Base-by-base conservation (phyloP, 1,140 invertebrate species). In the Hycleus phaleratus region DNA sequence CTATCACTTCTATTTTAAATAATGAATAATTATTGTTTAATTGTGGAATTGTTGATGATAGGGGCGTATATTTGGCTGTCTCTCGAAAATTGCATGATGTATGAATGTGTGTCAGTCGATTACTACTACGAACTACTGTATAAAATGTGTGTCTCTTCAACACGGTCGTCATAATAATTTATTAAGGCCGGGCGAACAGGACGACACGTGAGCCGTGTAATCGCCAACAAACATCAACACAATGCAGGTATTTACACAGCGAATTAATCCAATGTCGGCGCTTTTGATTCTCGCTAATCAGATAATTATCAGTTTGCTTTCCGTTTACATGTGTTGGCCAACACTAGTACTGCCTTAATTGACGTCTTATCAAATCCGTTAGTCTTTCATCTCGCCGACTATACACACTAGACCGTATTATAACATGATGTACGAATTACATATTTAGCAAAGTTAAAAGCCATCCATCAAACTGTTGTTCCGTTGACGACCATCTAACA, bases 291-390 rank as follows among this genome's bases (percentile, higher is more conserved):
- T 49, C 48, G 51, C 59, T 67, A 67, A 67, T 67, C 65, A 64
- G 62, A 67, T 67, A 65, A 67, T 67, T 67, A 67, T 65, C 63
- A 65, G 65, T 61, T 67, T 64, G 62, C 60, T 59, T 64, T 67
- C 62, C 43, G 47, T n/a, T 57, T 59, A 65, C 58, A 65, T 62
- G 58, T 65, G 58, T 65, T 62, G 58, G 55, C 52, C 60, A 65
- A 62, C 60, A 62, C 58, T 62, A 58, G 45, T 47, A 40, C 44
- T 58, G 61, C 56, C 55, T 60, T 65, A 65, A 65, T 62, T 59
- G 63, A 62, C 56, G 60, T 60, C 60, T 65, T 65, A 65, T 62
- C 63, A 62, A 62, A 56, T 57, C 47, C 38, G 55, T 54, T 56
- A 52, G 47, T 25, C 61, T 60, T 63, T 63, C 45, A 63, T 60